Evolutionary conservation across 1,140 invertebrate genomes (phyloP), one percentile per base, ranked within the genome.

Genomic region (Drepana arcuata): DNA sequence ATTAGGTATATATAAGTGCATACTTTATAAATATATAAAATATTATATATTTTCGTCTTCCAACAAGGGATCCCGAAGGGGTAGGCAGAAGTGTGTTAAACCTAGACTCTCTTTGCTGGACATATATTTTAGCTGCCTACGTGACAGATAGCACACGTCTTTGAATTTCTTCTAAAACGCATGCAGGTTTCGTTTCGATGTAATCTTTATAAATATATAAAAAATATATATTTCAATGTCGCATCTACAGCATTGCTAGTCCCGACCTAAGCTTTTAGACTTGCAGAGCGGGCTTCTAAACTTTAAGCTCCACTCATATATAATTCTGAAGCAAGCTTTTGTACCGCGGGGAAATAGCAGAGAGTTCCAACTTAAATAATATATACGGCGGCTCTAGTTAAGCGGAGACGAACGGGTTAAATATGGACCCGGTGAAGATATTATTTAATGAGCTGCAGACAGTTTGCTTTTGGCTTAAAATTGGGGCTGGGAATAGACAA

Each of bases 291-390:
- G 61, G 77, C 70, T 75, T 75, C 73, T 79, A 79, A 79, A 81
- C 77, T 81, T 81, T 81, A 81, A 81, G 74, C 74, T 70, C 64
- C 36, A 43, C 70, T 81, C 77, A 81, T 81, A 71, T 77, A 79
- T 81, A 81, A 81, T 81, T 81, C 74, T 71, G 68, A 71, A 65
- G 51, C 68, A 63, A 67, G 74, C 77, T 75, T 78, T 78, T 78
- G 72, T 73, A 64, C 74, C 69, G 62, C 50, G 47, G 75, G 75
- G 75, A 80, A 80, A 80, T 78, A 72, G 67, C 62, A 51, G 68
- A 69, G 71, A 77, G 74, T 73, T 67, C 57, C 50, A 43, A 52
- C 54, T 65, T 81, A 71, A 81, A 78, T 75, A 67, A 74, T 78
- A 68, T 74, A 81, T 72, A 53, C 52, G 14, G 16, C 31, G 33